Conservation (phyloP, 2,888 invertebrate species). For the Camponotus fellah region DNA sequence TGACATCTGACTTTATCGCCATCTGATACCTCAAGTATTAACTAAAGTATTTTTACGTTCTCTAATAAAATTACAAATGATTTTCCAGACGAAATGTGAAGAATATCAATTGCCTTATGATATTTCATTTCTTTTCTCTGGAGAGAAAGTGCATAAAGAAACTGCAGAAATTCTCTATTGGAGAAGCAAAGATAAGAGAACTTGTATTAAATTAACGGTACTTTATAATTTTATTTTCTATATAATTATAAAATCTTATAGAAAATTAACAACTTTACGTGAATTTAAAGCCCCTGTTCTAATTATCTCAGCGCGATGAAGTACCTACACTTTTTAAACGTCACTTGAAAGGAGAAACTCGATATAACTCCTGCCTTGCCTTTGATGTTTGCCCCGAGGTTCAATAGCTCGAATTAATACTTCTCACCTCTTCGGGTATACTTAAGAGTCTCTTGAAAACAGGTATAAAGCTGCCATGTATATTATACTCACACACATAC, state of each 20-base stretch:
- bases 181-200: neutral
- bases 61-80: neutral
- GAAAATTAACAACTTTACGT: slow-evolving; percentile 8
- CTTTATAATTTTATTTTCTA: neutral
- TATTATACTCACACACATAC: neutral
- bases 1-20: neutral
- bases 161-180: neutral
- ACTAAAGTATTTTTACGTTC: neutral
- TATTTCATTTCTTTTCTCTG: neutral
- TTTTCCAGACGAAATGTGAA: neutral
- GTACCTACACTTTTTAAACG: neutral
- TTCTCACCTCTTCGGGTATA: slow-evolving; percentile 8
- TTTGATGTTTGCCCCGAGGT: slow-evolving; percentile 19
- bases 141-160: neutral
- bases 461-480: neutral
- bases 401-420: slow-evolving; percentile 35
- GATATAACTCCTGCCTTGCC: neutral
- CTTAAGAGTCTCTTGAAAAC: slow-evolving; percentile 10
- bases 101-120: neutral
- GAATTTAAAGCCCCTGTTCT: neutral
- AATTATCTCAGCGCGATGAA: neutral
- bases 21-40: neutral
- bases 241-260: neutral
- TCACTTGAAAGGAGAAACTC: neutral
- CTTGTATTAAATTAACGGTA: neutral